Percentiles rank a stretch among this genome's conserved stretches.
These are phyloP conservation scores for Leptogaster cylindrica DNA, from an alignment of 2,888 invertebrate genomes.

Conservation along the genomic window DNA sequence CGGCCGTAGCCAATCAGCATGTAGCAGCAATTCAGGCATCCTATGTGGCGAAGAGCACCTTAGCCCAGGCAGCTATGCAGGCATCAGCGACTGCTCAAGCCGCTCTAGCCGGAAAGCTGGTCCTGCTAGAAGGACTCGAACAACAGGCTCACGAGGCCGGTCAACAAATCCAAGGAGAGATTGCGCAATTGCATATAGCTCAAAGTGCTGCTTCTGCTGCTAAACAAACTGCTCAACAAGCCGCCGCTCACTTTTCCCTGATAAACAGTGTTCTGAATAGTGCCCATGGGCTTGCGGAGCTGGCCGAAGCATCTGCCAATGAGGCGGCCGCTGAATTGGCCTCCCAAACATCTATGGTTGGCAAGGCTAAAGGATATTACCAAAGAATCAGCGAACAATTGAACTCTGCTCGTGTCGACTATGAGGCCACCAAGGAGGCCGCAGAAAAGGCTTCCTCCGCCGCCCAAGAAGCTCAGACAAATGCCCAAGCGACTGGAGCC, in stretches of 20 bases:
- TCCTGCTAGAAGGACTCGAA: constrained; percentile 71
- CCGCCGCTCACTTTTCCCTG: constrained; percentile 71
- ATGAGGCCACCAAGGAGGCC: constrained; percentile 76
- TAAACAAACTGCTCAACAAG: constrained; percentile 73
- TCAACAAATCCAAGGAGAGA: constrained; percentile 71
- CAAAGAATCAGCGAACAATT: constrained; percentile 73
- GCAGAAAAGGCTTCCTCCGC: constrained; percentile 71
- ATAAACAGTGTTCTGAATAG: constrained; percentile 78
- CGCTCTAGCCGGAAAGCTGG: constrained; percentile 71
- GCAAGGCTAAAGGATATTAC: constrained; percentile 72
- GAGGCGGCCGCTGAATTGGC: constrained; percentile 78
- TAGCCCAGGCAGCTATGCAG: constrained; percentile 78
- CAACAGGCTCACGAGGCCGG: constrained; percentile 77
- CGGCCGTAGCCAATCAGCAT: constrained; percentile 74
- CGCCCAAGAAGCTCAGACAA: constrained; percentile 72
- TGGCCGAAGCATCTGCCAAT: constrained; percentile 74
- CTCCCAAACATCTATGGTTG: constrained; percentile 79
- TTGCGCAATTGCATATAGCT: constrained; percentile 75
- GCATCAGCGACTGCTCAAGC: constrained; percentile 72
- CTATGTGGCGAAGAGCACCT: constrained; percentile 77
- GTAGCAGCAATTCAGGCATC: constrained; percentile 80
- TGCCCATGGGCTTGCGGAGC: constrained; percentile 75
- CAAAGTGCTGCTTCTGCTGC: constrained; percentile 74
- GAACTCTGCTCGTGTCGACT: constrained; percentile 74
- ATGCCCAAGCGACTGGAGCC: constrained; percentile 65